These are phyloP conservation scores for Sylvietta virens DNA, from an alignment of 2,113 vertebrate genomes.

Conservation along the genomic window DNA sequence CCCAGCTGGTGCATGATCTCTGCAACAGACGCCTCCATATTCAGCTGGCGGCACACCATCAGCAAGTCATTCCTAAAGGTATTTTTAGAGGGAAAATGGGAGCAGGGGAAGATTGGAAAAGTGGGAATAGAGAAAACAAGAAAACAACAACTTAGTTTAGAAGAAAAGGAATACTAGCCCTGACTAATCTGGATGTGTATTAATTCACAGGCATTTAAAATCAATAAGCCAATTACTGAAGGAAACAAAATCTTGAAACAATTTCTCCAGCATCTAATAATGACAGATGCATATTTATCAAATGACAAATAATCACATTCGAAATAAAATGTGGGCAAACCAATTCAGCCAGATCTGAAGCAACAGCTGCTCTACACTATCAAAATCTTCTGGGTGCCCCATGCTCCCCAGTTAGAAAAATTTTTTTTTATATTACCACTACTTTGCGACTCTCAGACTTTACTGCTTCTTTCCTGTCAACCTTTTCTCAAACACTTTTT, in stretches of 20 bases:
- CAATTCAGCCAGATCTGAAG: not conserved
- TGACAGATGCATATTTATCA: not conserved
- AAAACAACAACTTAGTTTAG: not conserved
- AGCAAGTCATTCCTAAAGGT: conserved; percentile 80
- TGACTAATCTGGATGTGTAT: not conserved
- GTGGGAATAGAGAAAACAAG: not conserved
- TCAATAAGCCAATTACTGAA: not conserved
- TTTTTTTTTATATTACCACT: not conserved
- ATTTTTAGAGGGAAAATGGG: not conserved
- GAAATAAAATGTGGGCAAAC: not conserved
- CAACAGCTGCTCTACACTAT: not conserved
- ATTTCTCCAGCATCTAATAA: not conserved
- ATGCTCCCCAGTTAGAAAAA: not conserved
- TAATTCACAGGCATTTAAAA: not conserved
- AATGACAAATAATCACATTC: not conserved
- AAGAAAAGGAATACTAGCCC: not conserved
- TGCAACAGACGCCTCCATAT: conserved; percentile 80
- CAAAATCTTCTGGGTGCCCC: not conserved
- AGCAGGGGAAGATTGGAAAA: not conserved
- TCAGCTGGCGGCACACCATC: conserved; percentile 82
- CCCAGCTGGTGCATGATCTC: conserved; percentile 85
- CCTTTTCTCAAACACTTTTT: not conserved
- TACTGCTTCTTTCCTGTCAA: not conserved
- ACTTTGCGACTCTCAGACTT: not conserved
- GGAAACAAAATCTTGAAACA: not conserved